Conservation (phyloP, 2,888 invertebrate genomes). For the Volucella inanis region DNA sequence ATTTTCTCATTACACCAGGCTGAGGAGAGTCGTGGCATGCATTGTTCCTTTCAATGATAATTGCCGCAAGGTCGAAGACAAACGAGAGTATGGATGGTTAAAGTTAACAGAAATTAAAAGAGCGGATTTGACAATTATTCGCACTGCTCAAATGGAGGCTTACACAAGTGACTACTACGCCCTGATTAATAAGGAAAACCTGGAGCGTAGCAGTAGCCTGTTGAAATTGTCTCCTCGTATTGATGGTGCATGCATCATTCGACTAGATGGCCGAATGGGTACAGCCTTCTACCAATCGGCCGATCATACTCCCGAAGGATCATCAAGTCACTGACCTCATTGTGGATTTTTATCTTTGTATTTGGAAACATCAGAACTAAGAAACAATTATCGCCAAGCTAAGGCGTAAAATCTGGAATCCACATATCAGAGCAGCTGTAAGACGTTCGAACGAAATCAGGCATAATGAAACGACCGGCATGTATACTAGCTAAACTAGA, state of each 20-base stretch:
- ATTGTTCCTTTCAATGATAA: too few relatives aligned
- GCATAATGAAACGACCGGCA: slow-evolving; percentile 32
- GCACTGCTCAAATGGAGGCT: background rate
- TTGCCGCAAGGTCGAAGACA: too few relatives aligned
- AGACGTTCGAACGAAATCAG: slow-evolving; percentile 4
- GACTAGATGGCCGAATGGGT: background rate
- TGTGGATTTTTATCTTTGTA: too few relatives aligned
- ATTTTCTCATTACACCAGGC: too few relatives aligned
- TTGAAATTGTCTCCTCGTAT: too few relatives aligned
- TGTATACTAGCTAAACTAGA: slow-evolving; percentile 44
- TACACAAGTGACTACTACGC: background rate
- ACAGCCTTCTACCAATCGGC: background rate
- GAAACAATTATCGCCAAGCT: background rate
- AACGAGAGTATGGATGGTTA: too few relatives aligned
- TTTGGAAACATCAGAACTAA: slow-evolving; percentile 12
- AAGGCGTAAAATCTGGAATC: too few relatives aligned
- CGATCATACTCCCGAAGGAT: slow-evolving; percentile 4
- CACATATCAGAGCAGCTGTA: too few relatives aligned
- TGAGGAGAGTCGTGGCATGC: background rate
- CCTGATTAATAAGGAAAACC: background rate
- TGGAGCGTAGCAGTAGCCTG: too few relatives aligned
- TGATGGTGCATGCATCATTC: too few relatives aligned
- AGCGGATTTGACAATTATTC: too few relatives aligned
- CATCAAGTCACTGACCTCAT: slow-evolving; percentile 7
- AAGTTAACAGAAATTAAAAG: too few relatives aligned